Conservation (phyloP, 2,888 invertebrate genomes). For the Ichneumoninae sp. region DNA sequence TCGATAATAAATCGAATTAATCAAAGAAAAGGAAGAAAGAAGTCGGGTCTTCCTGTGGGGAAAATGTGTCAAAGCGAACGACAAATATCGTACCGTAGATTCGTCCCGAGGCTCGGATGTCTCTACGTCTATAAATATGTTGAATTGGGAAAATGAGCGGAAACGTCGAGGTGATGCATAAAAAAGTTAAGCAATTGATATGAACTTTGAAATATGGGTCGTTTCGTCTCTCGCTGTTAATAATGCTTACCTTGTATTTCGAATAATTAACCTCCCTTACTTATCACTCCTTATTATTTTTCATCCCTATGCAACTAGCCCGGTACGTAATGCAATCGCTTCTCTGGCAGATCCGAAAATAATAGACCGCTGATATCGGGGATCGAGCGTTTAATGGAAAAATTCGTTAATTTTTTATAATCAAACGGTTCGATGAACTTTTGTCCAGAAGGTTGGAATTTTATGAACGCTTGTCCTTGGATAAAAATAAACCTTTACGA, state of each 20-base stretch:
- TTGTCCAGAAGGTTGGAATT: background rate
- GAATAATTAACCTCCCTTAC: conserved; percentile 6
- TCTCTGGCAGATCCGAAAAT: background rate
- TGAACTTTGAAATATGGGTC: conserved; percentile 8
- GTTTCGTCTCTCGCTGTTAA: background rate
- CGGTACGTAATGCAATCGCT: conserved; percentile 2
- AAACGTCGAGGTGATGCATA: conserved; percentile 10
- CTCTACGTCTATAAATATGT: conserved; percentile 21
- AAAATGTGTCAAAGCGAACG: conserved; percentile 5
- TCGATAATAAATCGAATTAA: conserved; percentile 9
- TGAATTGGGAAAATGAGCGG: conserved; percentile 9
- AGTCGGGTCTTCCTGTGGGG: background rate
- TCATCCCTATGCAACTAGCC: background rate
- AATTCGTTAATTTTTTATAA: background rate
- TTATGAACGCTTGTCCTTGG: background rate
- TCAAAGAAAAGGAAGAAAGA: conserved; percentile 12
- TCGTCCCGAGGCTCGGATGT: background rate
- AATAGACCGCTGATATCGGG: background rate
- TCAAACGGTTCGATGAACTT: background rate
- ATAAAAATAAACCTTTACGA: background rate
- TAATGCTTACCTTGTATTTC: conserved; percentile 19
- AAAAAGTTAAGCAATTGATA: background rate
- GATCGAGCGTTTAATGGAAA: conserved; percentile 13
- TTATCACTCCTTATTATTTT: conserved; percentile 11
- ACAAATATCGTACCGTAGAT: background rate